Conservation (phyloP, 1,140 invertebrate species). For the Drosophila sproati region DNA sequence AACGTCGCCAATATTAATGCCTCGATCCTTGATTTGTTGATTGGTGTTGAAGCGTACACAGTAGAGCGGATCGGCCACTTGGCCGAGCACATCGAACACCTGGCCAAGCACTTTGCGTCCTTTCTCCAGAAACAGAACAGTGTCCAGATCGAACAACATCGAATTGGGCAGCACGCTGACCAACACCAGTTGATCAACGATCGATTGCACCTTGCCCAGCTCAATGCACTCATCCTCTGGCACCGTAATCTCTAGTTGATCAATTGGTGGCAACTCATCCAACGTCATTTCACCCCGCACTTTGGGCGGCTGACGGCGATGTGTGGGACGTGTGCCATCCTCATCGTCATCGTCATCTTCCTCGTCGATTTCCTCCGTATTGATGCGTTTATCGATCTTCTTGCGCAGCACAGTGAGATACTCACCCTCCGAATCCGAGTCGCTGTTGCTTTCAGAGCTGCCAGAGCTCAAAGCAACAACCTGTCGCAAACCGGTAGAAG, state of each 20-base stretch:
- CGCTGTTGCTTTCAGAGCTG: constrained; percentile 55
- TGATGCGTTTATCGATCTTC: constrained; percentile 72
- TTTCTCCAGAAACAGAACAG: constrained; percentile 91
- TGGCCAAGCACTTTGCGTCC: constrained; percentile 90
- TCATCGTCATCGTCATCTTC: constrained; percentile 68
- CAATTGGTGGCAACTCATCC: constrained; percentile 92
- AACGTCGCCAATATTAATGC: constrained; percentile 87
- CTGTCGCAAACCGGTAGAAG: constrained; percentile 36
- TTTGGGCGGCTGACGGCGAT: constrained; percentile 59
- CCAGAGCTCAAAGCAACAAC: constrained; percentile 58
- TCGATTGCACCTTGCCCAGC: constrained; percentile 89
- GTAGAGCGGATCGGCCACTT: constrained; percentile 91
- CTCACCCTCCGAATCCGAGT: constrained; percentile 67
- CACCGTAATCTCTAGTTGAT: constrained; percentile 92
- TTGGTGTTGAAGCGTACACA: constrained; percentile 92
- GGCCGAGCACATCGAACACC: constrained; percentile 96
- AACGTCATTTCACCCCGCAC: constrained; percentile 83
- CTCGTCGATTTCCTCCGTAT: constrained; percentile 67
- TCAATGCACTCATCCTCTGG: constrained; percentile 90
- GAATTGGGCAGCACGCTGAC: constrained; percentile 88
- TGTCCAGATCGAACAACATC: constrained; percentile 93
- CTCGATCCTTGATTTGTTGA: constrained; percentile 89
- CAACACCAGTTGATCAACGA: constrained; percentile 91
- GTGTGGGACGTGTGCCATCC: constrained; percentile 12
- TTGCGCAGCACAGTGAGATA: constrained; percentile 67